Conservation (phyloP, 92 coral and sea anemone species). For the Desmophyllum pertusum region DNA sequence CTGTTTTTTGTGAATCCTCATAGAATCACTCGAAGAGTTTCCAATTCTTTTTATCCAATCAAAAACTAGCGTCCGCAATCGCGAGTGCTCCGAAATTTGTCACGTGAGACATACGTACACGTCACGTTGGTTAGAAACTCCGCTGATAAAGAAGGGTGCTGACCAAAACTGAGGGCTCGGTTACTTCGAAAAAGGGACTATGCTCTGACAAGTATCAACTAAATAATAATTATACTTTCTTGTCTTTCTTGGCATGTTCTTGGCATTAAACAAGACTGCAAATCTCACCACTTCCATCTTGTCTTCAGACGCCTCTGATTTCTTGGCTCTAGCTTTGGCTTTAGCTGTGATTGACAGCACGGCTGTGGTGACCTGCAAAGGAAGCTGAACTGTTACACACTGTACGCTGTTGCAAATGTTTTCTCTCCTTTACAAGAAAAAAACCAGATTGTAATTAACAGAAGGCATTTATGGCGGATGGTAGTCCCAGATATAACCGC, state of each 20-base stretch:
- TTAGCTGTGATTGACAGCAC: slow-evolving; percentile 93
- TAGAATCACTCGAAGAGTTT: not conserved
- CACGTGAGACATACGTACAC: not conserved
- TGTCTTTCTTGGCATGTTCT: too few species aligned
- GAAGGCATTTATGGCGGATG: too few species aligned
- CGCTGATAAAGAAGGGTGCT: not conserved
- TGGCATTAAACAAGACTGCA: not conserved
- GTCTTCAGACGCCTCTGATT: slow-evolving; percentile 80
- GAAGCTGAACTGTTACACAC: not conserved
- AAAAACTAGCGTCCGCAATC: not conserved
- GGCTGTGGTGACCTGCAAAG: slow-evolving; percentile 87
- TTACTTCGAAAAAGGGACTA: not conserved
- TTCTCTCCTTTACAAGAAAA: not conserved
- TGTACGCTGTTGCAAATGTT: not conserved
- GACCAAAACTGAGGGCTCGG: too few species aligned
- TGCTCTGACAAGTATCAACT: not conserved
- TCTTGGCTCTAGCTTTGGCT: slow-evolving; percentile 88
- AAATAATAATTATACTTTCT: not conserved
- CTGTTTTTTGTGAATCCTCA: not conserved
- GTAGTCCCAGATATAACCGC: not conserved
- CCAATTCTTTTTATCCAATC: not conserved
- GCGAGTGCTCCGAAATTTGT: not conserved
- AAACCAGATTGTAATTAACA: too few species aligned
- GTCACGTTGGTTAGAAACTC: not conserved
- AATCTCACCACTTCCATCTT: slow-evolving; percentile 96